Percentiles rank a stretch among this genome's conserved stretches.
phyloP scores from a whole-genome alignment of 2,113 vertebrate species.

The Chloroceryle aenea region DNA sequence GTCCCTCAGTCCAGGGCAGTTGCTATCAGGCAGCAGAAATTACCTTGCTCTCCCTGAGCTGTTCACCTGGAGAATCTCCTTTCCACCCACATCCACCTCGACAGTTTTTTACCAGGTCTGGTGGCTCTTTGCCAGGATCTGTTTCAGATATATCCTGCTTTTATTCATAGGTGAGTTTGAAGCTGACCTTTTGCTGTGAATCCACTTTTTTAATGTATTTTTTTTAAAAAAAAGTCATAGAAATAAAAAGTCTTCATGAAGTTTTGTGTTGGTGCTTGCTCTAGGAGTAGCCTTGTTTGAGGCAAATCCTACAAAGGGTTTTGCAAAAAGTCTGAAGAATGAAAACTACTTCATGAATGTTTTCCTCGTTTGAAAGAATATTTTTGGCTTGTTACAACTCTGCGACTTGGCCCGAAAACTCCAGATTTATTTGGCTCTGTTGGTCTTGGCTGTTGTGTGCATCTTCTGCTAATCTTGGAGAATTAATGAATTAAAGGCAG shows the following conservation, averaged over 20 bases:
- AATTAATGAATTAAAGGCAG: conserved; percentile 48
- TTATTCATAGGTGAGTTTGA: not conserved
- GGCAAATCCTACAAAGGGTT: not conserved
- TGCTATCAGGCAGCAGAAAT: not conserved
- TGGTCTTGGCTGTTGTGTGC: not conserved
- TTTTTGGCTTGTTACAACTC: not conserved
- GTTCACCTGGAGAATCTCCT: not conserved
- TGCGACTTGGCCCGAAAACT: conserved; percentile 32
- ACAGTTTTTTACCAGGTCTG: not conserved
- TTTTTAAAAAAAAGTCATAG: not conserved
- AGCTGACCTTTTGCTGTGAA: not conserved
- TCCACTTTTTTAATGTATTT: not conserved
- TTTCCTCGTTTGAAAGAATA: not conserved
- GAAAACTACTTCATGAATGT: not conserved
- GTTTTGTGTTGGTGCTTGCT: not conserved
- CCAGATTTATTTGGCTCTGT: conserved; percentile 10
- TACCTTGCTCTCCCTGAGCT: rapidly evolving
- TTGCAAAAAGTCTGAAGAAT: not conserved
- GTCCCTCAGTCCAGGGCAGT: rapidly evolving
- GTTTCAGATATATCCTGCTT: not conserved
- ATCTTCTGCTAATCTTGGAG: conserved; percentile 16
- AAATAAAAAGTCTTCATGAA: not conserved
- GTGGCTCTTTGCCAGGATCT: not conserved
- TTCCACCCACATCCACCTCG: not conserved
- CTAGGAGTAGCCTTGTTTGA: not conserved